phyloP scores from a whole-genome alignment of 2,797 vertebrate genomes.

The Karalla daura region DNA sequence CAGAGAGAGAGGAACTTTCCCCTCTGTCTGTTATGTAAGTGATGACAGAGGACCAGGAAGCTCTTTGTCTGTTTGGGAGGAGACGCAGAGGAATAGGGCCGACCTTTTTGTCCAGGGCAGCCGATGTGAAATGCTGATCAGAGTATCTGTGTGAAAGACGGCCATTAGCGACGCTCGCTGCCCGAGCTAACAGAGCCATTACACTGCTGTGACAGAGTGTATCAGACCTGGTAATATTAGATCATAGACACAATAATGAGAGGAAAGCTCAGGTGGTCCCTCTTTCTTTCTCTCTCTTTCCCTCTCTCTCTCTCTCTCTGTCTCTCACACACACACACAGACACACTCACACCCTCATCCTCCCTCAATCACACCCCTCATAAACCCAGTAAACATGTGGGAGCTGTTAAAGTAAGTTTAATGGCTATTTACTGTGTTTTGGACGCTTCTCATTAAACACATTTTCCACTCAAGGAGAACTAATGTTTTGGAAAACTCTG shows the following conservation, averaged over 20 bases:
- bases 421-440: conserved; percentile 87
- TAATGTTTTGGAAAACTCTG: conserved; percentile 85
- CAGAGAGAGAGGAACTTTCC: conserved; percentile 65
- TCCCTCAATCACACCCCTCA: conserved; percentile 79
- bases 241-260: conserved; percentile 47
- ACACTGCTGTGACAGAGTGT: conserved; percentile 20
- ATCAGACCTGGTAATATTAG: conserved; percentile 42
- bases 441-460: conserved; percentile 83
- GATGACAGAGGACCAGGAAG: conserved; percentile 58
- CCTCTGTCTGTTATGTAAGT: conserved; percentile 66
- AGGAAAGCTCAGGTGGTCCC: conserved; percentile 53
- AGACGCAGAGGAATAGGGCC: conserved; percentile 61
- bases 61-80: conserved; percentile 64
- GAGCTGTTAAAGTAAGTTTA: conserved; percentile 82
- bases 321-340: conserved; percentile 21
- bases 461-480: conserved; percentile 85
- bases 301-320: too few relatives aligned
- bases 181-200: conserved; percentile 20
- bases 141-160: conserved; percentile 69
- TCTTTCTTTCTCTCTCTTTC: too few relatives aligned
- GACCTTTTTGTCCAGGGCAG: conserved; percentile 56
- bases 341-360: conserved; percentile 58
- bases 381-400: conserved; percentile 86
- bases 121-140: conserved; percentile 65
- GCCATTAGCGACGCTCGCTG: conserved; percentile 44